Base-by-base conservation (phyloP, 1,140 invertebrate genomes). In the Heliconius congener region DNA sequence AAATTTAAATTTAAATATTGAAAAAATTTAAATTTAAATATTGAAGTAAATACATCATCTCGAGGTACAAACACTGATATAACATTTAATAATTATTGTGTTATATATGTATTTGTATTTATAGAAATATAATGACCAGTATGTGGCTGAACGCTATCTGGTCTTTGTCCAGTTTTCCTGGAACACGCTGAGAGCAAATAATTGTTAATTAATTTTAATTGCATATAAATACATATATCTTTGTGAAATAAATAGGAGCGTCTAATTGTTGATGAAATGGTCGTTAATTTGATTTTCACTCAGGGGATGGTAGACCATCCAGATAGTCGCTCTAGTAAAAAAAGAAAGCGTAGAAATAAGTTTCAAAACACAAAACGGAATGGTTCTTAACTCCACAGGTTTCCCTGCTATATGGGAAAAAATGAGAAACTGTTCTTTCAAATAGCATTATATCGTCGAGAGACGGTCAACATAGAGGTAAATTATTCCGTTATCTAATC, bases 101-200 rank as follows among this genome's bases (percentile, higher is more conserved):
- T 60, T 60, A 60, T 23, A 60, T 60, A 37, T 8, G 34, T 37
- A 27, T 60, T 60, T 23, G n/a, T 66, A 66, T 66, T 30, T 13
- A 66, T 66, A 66, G 60, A 66, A 66, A 66, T n/a, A 66, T 66
- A 66, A 66, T 66, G 27, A 66, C 23, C 27, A 6, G 60, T 57
- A n/a, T 57, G 55, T 66, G 60, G 60, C 60, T 66, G 60, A 23
- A 30, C 11, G 23, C 9, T 66, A 66, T 66, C 60, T 66, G 27
- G 60, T 66, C 60, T 30, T 30, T 30, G 60, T 66, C 27, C 23
- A 16, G 9, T 66, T 66, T 66, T 66, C 60, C 60, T 66, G 60
- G 60, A 66, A 66, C n/a, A 4, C 27, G n/a, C 11, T 27, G 27
- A 27, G 60, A 30, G 60, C 60, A 30, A 66, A 66, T 66, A 66